Evolutionary conservation across 1,140 invertebrate genomes (phyloP).

Genomic region (Lucilia cuprina): DNA sequence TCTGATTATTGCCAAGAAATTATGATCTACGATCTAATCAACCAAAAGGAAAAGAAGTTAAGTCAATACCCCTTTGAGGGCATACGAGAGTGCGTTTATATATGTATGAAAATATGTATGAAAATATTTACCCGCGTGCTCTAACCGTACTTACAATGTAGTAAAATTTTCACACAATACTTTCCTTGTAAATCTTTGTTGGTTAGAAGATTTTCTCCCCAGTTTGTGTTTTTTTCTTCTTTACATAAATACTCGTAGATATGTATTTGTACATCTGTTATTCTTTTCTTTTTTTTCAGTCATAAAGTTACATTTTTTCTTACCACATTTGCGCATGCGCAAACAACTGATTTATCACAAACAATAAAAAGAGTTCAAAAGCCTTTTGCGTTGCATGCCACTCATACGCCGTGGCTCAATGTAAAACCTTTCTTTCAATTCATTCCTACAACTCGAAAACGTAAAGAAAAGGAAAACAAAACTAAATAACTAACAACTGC

Average conservation of each 20-base stretch:
- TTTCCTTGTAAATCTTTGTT: background rate
- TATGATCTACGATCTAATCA: background rate
- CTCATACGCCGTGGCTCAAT: background rate
- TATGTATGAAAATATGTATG: no score
- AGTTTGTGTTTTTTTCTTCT: no score
- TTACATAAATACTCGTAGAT: no score
- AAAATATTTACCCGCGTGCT: no score
- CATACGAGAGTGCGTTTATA: no score
- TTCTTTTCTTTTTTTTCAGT: background rate
- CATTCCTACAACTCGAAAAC: no score
- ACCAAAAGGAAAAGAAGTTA: no score
- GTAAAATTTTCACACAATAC: background rate
- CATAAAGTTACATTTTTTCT: background rate
- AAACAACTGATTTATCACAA: constrained; percentile 3
- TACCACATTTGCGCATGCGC: background rate
- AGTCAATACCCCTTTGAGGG: no score
- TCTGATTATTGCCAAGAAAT: background rate
- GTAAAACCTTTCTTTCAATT: background rate
- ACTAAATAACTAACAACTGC: background rate
- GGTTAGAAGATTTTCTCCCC: background rate
- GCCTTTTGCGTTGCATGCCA: background rate
- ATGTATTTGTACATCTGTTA: no score
- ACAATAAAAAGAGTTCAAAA: background rate
- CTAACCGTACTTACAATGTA: background rate
- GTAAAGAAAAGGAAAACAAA: background rate